Base-by-base conservation (phyloP, 2,797 vertebrate genomes). In the Mormyrus hasselquistii region DNA sequence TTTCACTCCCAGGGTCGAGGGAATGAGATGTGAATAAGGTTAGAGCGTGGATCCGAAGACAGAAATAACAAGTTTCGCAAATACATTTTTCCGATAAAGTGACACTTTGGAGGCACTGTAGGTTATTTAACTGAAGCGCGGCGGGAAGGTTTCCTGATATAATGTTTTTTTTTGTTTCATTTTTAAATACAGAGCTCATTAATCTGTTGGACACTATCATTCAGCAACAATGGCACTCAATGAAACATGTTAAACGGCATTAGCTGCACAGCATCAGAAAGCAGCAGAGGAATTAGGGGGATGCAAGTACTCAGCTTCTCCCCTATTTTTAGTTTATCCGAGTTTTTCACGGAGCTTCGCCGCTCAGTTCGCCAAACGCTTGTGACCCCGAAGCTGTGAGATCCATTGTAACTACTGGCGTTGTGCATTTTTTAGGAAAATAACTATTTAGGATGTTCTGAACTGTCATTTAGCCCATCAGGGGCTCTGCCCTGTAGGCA, bases 1-100 rank as follows among this genome's bases (percentile, higher is more conserved):
- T 38, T 87, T 49, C 87, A 47, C 29, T 69, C 19, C 16, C 19
- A 9, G n/a, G 50, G 41, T n/a, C 44, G 2, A 57, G 86, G 25
- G 53, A 87, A 87, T 22, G 50, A 38, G 86, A 16, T 59, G 50
- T 59, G 86, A 87, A 41, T 55, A 55, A 59, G 52, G 53, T 29
- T 59, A 52, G 86, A 38, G 86, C 53, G 25, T 8, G 41, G 53
- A 44, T 41, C 22, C 16, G 22, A 87, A 69, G 85, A 87, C 52
- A 65, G 59, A 69, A 87, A 87, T 22, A 65, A 62, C 25, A 59
- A 87, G 25, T 65, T 87, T 87, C 44, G 29, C 86, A 87, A 59
- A 87, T 85, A 82, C 41, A 10, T 52, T 84, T 84, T 84, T 84
- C 82, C 12, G 9, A 57, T 87, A 57, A 86, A 84, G 22, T 49